Evolutionary conservation across 1,140 invertebrate genomes (phyloP), one percentile per base, ranked within the genome.

Genomic region (Halictus rubicundus): DNA sequence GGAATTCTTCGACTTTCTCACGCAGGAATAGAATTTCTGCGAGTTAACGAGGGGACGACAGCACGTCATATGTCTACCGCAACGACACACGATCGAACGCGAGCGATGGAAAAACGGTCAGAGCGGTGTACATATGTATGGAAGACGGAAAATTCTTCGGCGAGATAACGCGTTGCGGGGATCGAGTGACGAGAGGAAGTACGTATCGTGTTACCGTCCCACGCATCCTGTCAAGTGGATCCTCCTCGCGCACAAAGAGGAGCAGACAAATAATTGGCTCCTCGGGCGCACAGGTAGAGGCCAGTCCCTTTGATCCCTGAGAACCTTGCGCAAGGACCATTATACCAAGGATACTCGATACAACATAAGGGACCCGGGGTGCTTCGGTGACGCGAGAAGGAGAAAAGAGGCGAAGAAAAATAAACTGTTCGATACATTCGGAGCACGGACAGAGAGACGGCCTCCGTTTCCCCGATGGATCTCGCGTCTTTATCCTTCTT

Each of bases 191-290:
- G 82, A 84, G 80, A 92, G 92, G 92, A 92, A 92, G 89, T 90
- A 83, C 83, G 88, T 88, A 89, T 93, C 90, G 83, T 73, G 85
- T 93, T 93, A 86, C 91, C 70, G 74, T 84, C 92, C 91, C 90
- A 91, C 92, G 92, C 92, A 93, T 92, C 90, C 90, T 92, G 91
- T 92, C 92, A 92, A 93, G 91, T 93, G 90, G 88, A 92, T 91
- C 87, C 86, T 87, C 71, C 27, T 23, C 68, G 68, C 39, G 77
- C 82, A 92, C 90, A 93, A 92, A 91, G 85, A 84, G 88, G 86
- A 89, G 89, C 89, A 88, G 92, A 92, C 91, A 92, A 92, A 93
- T 93, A 93, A 93, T 93, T 93, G 92, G 91, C 92, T 93, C 69
- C 89, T 86, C 79, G 69, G 86, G 84, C 78, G 85, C 82, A 90